Conservation (phyloP, 2,797 vertebrate genomes). For the Poecilia picta region DNA sequence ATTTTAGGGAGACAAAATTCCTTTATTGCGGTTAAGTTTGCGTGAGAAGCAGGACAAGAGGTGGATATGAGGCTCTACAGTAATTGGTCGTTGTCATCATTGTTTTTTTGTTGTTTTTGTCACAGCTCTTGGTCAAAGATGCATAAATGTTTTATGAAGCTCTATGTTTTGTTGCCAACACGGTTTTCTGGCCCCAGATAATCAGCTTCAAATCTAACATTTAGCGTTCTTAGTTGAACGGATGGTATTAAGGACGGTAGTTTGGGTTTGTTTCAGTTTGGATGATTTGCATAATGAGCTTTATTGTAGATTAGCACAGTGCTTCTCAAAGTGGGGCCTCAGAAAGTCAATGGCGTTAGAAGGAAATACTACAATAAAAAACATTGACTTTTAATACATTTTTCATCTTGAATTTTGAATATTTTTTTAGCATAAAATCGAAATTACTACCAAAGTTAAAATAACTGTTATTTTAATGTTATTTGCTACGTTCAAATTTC, state of each 20-base stretch:
- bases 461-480: too few species aligned
- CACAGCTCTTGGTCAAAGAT: not conserved
- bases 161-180: not conserved
- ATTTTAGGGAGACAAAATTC: not conserved
- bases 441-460: too few species aligned
- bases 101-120: not conserved
- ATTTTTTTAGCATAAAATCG: too few species aligned
- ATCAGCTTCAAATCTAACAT: conserved; percentile 2
- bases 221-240: not conserved
- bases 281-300: not conserved
- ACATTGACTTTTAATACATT: too few species aligned
- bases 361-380: too few species aligned
- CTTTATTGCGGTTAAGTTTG: conserved; percentile 5
- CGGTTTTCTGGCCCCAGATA: not conserved
- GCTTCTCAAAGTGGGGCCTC: too few species aligned
- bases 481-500: too few species aligned
- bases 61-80: not conserved
- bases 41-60: conserved; percentile 21
- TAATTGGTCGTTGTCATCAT: conserved; percentile 3
- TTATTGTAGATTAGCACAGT: not conserved
- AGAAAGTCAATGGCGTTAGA: too few species aligned
- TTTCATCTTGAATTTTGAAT: too few species aligned
- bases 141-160: not conserved
- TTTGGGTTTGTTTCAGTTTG: not conserved
- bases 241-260: not conserved